A percentile compares a stretch with the other conserved stretches of the same genome.
Conservation (phyloP, 2,888 invertebrate species). For the Margaritifera margaritifera region DNA sequence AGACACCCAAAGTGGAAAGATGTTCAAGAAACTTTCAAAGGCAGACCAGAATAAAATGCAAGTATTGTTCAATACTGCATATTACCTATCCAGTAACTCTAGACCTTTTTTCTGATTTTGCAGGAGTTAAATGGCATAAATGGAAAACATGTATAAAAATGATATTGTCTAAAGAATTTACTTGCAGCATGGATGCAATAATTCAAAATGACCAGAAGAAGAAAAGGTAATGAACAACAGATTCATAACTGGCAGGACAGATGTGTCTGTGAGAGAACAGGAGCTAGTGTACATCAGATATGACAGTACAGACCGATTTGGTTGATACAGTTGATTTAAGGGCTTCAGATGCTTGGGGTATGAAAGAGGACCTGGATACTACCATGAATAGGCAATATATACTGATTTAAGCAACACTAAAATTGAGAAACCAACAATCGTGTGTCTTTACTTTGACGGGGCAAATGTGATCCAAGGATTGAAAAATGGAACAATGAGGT, state of each 20-base stretch:
- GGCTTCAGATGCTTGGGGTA: neutral
- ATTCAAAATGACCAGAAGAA: neutral
- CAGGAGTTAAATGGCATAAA: neutral
- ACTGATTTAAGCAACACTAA: neutral
- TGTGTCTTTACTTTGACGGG: constrained; percentile 5
- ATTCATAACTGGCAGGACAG: constrained; percentile 2
- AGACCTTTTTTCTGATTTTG: constrained; percentile 1
- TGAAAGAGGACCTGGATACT: too few species aligned
- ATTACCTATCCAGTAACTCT: neutral
- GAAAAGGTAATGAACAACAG: neutral
- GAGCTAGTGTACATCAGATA: constrained; percentile 7
- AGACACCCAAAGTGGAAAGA: neutral
- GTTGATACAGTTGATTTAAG: neutral
- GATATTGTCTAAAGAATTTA: neutral
- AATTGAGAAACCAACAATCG: neutral
- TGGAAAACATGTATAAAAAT: neutral
- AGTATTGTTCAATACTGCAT: constrained; percentile 1
- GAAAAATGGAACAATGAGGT: neutral
- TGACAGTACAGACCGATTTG: neutral
- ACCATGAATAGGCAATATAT: too few species aligned
- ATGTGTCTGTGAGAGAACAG: constrained; percentile 5
- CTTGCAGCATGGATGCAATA: neutral
- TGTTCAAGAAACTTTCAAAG: neutral
- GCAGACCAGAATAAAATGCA: constrained; percentile 1
- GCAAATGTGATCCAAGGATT: constrained; percentile 2